These are phyloP conservation scores for Trididemnum miniatum DNA, from an alignment of 23 tunicate genomes.

Conservation along the genomic window DNA sequence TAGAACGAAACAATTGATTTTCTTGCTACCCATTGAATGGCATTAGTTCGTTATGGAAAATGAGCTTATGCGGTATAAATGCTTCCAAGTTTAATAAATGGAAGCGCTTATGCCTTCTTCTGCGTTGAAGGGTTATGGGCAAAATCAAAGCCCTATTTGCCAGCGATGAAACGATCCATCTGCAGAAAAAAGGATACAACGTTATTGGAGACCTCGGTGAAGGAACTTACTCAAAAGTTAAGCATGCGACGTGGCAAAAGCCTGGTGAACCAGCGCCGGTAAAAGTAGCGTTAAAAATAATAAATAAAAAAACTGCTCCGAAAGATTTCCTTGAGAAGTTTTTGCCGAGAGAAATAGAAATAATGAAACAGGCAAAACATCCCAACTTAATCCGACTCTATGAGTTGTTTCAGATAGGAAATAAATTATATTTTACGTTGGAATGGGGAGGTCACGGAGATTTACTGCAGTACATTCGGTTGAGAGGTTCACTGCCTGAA, in stretches of 20 bases:
- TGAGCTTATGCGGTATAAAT: neutral
- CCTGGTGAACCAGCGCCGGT: constrained; percentile 49
- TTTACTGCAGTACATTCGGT: constrained; percentile 79
- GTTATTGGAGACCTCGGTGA: constrained; percentile 88
- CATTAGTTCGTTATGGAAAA: neutral
- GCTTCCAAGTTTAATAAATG: constrained; percentile 3
- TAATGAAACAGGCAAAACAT: constrained; percentile 79
- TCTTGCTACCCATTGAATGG: too few relatives aligned
- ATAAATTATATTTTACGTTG: constrained; percentile 73
- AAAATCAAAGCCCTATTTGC: constrained; percentile 90
- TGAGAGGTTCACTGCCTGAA: constrained; percentile 84
- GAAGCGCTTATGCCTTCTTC: constrained; percentile 16
- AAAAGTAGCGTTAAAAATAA: constrained; percentile 90
- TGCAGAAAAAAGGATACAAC: constrained; percentile 83
- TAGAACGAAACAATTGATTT: neutral
- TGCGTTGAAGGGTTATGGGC: constrained; percentile 52
- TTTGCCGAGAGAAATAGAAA: constrained; percentile 86
- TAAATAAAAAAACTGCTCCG: constrained; percentile 96
- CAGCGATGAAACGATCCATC: constrained; percentile 54
- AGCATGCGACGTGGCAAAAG: constrained; percentile 82
- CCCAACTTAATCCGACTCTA: constrained; percentile 76
- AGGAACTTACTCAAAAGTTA: constrained; percentile 96
- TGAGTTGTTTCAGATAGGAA: constrained; percentile 70
- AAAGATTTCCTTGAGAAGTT: constrained; percentile 95
- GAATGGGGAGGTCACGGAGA: constrained; percentile 98